Base-by-base conservation (phyloP, 2,888 invertebrate species). In the Melipona beecheii region DNA sequence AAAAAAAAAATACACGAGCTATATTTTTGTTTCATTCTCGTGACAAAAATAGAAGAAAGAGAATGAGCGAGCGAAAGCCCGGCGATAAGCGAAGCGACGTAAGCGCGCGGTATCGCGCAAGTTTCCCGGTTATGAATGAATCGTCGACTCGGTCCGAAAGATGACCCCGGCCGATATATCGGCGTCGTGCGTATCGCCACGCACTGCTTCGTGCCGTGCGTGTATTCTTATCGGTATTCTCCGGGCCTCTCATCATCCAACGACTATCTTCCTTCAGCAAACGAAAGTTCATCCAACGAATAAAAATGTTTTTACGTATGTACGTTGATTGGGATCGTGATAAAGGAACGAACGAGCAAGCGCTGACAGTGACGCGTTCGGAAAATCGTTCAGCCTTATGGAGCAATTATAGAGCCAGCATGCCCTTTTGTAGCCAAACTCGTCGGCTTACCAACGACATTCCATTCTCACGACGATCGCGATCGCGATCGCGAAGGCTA, bases 401-500 rank as follows among this genome's bases (percentile, higher is more conserved):
- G 85, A 85, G 81, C 78, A 78, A 73, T 86, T 86, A 87, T 86
- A 88, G 86, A 85, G 83, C 84, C 6, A 82, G 82, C 84, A 79
- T 89, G 86, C 90, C 90, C 90, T 89, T 89, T 89, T 88, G 85
- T 88, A 85, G 86, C 82, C 81, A 78, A 83, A 86, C 90, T 85
- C 87, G 89, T 87, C 86, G 83, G 90, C 43, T 87, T 87, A 89
- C 89, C 78, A 85, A 81, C 88, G 81, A 71, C 89, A 89, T 89
- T 89, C 89, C 89, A 86, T 86, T 89, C 89, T 89, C 89, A 89
- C 88, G 88, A 87, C 73, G 89, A 89, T 87, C 84, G 81, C 86
- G 89, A 89, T 87, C 84, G 81, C 86, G 84, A 89, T 89, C 85
- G 36, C 36, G 21, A n/a, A 83, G 71, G 69, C 79, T 70, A 19